phyloP scores from a whole-genome alignment of 2,888 invertebrate species.

The Rhamnusium bicolor region DNA sequence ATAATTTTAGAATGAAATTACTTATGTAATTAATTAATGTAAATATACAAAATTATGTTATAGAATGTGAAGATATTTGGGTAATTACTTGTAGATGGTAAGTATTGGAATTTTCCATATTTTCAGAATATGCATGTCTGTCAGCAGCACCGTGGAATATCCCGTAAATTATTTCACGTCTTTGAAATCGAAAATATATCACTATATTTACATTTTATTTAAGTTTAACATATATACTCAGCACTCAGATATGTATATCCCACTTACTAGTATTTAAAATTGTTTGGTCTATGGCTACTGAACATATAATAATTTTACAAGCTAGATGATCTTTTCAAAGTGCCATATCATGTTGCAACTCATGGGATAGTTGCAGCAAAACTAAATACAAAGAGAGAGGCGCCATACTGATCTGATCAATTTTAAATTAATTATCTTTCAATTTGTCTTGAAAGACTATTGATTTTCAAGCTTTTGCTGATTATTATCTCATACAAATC shows the following conservation, averaged over 20 bases:
- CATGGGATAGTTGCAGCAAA: not conserved
- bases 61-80: too few species aligned
- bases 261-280: not conserved
- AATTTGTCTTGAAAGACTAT: not conserved
- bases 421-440: slow-evolving; percentile 12
- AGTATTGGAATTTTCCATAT: too few species aligned
- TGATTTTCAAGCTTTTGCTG: not conserved
- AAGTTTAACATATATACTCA: too few species aligned
- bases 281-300: not conserved
- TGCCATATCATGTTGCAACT: slow-evolving; percentile 18
- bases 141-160: too few species aligned
- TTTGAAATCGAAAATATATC: not conserved
- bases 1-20: too few species aligned
- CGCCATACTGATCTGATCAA: not conserved
- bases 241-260: too few species aligned
- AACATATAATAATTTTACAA: not conserved
- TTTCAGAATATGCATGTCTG: too few species aligned
- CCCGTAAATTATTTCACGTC: too few species aligned
- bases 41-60: too few species aligned
- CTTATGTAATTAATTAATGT: too few species aligned
- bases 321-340: not conserved
- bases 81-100: too few species aligned
- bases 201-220: too few species aligned
- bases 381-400: slow-evolving; percentile 1
- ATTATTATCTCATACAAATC: not conserved